Conservation (phyloP, 1,140 invertebrate species). For the Ostrea edulis region DNA sequence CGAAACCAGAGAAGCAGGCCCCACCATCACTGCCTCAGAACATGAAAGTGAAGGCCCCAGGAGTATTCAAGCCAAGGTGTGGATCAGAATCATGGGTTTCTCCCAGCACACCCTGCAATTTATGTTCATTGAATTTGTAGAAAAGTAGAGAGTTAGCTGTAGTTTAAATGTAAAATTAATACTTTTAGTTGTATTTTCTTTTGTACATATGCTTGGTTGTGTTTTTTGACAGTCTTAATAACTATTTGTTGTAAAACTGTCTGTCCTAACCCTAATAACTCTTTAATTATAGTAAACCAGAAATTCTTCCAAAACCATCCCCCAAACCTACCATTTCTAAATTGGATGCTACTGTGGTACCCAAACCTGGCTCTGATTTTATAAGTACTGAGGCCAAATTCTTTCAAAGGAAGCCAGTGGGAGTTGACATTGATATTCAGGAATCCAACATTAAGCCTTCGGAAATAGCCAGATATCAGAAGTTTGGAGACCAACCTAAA, state of each 20-base stretch:
- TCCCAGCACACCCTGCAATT: background rate
- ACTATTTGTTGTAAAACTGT: background rate
- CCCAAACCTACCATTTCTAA: conserved; percentile 22
- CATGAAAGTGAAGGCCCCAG: background rate
- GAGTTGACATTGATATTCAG: conserved; percentile 7
- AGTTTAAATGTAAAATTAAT: background rate
- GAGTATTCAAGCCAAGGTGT: conserved; percentile 39
- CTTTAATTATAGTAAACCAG: conserved; percentile 37
- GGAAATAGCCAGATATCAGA: conserved; percentile 23
- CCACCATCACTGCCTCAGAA: background rate
- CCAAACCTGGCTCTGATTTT: background rate
- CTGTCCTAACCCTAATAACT: background rate
- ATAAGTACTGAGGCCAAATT: conserved; percentile 26
- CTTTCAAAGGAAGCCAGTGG: conserved; percentile 14
- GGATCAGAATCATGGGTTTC: background rate
- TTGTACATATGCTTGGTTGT: conserved; percentile 6
- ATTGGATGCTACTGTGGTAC: conserved; percentile 13
- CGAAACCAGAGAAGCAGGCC: conserved; percentile 18
- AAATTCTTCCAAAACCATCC: background rate
- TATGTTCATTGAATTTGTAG: background rate
- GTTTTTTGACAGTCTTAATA: background rate
- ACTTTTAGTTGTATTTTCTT: background rate
- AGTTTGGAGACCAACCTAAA: background rate
- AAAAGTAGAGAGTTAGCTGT: background rate
- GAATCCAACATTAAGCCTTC: conserved; percentile 14